A percentile compares a stretch with the other conserved stretches of the same genome.
Conservation (phyloP, 2,797 vertebrate genomes). For the Onychomys arenicola region DNA sequence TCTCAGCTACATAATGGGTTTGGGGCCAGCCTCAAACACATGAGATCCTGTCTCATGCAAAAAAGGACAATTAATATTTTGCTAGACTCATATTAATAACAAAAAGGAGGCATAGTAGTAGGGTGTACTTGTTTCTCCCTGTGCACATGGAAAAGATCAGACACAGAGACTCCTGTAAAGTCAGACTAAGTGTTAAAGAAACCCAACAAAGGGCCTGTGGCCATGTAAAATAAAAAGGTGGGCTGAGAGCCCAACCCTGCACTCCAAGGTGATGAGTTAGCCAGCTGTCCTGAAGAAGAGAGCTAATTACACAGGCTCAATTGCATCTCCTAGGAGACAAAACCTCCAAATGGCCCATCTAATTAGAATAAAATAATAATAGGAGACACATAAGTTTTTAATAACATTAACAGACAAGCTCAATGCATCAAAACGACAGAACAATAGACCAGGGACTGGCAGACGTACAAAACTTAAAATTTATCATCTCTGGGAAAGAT, state of each 20-base stretch:
- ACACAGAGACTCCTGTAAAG: not conserved
- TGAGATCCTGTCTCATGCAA: not conserved
- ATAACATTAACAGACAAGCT: constrained; percentile 69
- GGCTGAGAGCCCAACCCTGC: not conserved
- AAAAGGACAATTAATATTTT: not conserved
- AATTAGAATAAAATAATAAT: constrained; percentile 78
- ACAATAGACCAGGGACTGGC: constrained; percentile 39
- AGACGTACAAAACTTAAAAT: constrained; percentile 38
- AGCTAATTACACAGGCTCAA: constrained; percentile 51
- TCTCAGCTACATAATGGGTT: not conserved
- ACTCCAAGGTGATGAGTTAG: constrained; percentile 34
- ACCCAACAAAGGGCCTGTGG: not conserved
- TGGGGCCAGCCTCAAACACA: not conserved
- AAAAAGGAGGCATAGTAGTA: not conserved
- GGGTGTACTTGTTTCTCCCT: not conserved
- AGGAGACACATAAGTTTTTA: constrained; percentile 63
- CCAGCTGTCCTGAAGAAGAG: constrained; percentile 51
- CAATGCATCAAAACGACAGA: constrained; percentile 69
- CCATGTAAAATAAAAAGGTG: constrained; percentile 10
- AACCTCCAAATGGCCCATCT: constrained; percentile 68
- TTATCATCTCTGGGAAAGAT: constrained; percentile 22
- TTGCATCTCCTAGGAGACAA: constrained; percentile 63
- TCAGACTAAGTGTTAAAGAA: not conserved
- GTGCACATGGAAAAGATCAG: not conserved
- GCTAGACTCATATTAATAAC: not conserved